phyloP scores from a whole-genome alignment of 2,113 vertebrate genomes.

The Lampris megalopsis region DNA sequence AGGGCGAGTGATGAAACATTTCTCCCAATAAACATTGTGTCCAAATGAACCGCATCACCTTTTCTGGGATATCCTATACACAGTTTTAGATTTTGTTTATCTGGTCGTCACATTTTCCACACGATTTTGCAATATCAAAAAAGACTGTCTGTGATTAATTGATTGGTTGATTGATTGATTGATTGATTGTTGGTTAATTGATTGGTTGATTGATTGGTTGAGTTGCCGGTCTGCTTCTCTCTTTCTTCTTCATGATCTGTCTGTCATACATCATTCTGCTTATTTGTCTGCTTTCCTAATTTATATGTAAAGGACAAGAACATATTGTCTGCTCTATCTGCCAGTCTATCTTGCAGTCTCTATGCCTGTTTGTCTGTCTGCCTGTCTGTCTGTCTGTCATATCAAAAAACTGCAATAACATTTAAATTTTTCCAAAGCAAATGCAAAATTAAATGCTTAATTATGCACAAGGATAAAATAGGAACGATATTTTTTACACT shows the following conservation, averaged over 20 bases:
- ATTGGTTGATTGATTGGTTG: too few species aligned
- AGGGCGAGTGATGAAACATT: too few species aligned
- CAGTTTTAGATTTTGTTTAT: too few species aligned
- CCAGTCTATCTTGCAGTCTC: constrained; percentile 21
- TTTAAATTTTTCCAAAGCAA: background rate
- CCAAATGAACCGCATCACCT: too few species aligned
- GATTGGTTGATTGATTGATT: too few species aligned
- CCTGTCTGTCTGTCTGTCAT: constrained; percentile 5
- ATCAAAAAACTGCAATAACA: background rate
- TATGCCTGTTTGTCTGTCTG: constrained; percentile 19
- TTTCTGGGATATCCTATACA: too few species aligned
- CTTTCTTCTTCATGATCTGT: background rate
- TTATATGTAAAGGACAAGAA: too few species aligned
- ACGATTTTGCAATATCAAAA: too few species aligned
- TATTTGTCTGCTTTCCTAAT: constrained; percentile 10
- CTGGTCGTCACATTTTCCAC: too few species aligned
- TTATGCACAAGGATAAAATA: constrained; percentile 10
- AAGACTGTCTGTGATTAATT: too few species aligned
- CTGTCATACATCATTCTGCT: background rate
- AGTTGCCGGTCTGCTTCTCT: background rate
- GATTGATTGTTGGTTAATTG: too few species aligned
- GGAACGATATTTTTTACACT: constrained; percentile 6
- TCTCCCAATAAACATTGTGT: too few species aligned
- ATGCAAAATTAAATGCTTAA: background rate
- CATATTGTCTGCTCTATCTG: constrained; percentile 22